Evolutionary conservation across 92 coral and sea anemone species (phyloP).

Genomic region (Porites cylindrica): DNA sequence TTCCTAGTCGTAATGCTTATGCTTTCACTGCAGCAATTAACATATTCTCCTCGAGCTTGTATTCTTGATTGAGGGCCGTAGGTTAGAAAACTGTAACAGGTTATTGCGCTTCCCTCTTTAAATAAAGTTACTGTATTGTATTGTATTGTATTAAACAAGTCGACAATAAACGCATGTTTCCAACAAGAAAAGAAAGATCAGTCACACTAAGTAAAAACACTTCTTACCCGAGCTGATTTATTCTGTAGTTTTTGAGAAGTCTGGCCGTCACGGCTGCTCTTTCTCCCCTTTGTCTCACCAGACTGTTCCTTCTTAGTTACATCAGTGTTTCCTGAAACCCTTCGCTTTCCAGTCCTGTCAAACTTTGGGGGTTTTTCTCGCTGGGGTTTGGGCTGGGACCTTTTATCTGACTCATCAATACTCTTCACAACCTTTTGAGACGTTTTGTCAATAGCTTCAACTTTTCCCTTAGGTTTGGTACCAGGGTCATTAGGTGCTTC

Average conservation of each 20-base stretch:
- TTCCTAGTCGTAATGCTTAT: too few species aligned
- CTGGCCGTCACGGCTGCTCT: slow-evolving; percentile 22
- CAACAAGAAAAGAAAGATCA: background rate
- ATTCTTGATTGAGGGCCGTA: too few species aligned
- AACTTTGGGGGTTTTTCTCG: slow-evolving; percentile 83
- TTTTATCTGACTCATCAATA: slow-evolving; percentile 56
- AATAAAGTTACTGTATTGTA: too few species aligned
- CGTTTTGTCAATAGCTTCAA: slow-evolving; percentile 34
- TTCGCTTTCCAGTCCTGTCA: slow-evolving; percentile 76
- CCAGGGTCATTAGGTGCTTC: slow-evolving; percentile 37
- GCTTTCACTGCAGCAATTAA: too few species aligned
- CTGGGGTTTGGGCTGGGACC: slow-evolving; percentile 81
- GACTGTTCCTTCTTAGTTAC: slow-evolving; percentile 60
- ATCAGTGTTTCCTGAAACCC: slow-evolving; percentile 47
- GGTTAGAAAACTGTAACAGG: too few species aligned
- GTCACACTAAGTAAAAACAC: background rate
- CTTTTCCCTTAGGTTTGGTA: slow-evolving; percentile 45
- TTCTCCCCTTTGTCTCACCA: slow-evolving; percentile 52
- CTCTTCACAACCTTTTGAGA: slow-evolving; percentile 46
- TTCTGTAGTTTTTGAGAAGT: slow-evolving; percentile 20
- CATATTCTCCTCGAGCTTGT: too few species aligned
- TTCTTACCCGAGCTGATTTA: slow-evolving; percentile 24
- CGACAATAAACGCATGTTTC: too few species aligned
- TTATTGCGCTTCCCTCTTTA: too few species aligned
- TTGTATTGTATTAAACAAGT: too few species aligned